A percentile compares a stretch with the other conserved stretches of the same genome.
phyloP scores from a whole-genome alignment of 2,113 vertebrate species.

The Phainopepla nitens region DNA sequence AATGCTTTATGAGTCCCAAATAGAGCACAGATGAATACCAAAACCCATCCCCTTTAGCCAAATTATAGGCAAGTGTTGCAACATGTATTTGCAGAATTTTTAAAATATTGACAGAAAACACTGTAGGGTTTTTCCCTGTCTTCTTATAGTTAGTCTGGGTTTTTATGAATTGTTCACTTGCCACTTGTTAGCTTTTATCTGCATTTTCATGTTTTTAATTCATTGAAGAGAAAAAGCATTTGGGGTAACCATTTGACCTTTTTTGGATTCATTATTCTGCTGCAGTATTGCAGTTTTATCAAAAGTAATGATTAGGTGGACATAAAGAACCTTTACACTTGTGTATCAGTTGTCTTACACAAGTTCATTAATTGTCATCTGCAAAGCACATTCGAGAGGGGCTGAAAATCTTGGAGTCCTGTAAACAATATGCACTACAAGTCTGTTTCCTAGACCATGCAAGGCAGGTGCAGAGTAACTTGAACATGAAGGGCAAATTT shows the following conservation, averaged over 20 bases:
- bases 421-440: background rate
- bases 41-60: background rate
- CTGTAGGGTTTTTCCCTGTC: background rate
- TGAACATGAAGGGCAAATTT: background rate
- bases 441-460: background rate
- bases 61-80: background rate
- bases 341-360: background rate
- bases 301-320: background rate
- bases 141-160: background rate
- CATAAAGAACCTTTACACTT: background rate
- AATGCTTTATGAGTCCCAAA: background rate
- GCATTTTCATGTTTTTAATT: background rate
- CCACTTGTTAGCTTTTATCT: background rate
- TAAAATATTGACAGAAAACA: background rate
- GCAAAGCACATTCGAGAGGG: background rate
- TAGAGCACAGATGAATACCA: background rate
- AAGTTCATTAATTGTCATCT: background rate
- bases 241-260: background rate
- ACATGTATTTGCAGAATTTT: background rate
- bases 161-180: background rate
- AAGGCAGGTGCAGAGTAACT: background rate
- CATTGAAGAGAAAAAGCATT: background rate
- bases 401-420: background rate
- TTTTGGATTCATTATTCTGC: background rate
- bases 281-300: background rate